These are phyloP conservation scores for Merluccius polli DNA, from an alignment of 2,797 vertebrate species.

Conservation along the genomic window DNA sequence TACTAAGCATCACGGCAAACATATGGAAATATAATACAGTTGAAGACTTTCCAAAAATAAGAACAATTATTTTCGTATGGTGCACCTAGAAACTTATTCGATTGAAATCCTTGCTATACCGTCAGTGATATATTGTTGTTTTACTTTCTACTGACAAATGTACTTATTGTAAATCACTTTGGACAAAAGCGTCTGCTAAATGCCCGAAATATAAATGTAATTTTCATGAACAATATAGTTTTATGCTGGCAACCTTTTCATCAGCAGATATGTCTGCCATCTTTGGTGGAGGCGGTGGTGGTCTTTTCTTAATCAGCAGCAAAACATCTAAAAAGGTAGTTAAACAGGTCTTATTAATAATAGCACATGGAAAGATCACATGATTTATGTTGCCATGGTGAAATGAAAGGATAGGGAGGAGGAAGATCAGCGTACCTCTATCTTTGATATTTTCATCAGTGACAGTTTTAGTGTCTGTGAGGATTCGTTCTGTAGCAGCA, in stretches of 20 bases:
- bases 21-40: neutral
- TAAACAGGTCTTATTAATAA: neutral
- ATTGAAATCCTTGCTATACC: no score
- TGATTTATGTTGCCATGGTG: neutral
- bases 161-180: no score
- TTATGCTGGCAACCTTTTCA: constrained; percentile 79
- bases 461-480: constrained; percentile 86
- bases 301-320: constrained; percentile 89
- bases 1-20: neutral
- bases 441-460: constrained; percentile 90
- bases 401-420: neutral
- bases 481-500: constrained; percentile 87
- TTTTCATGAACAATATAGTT: neutral
- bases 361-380: neutral
- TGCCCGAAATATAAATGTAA: no score
- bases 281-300: constrained; percentile 80
- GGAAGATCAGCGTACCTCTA: constrained; percentile 70
- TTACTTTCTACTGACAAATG: no score
- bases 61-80: neutral
- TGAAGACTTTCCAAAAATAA: neutral
- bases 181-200: no score
- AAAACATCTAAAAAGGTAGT: constrained; percentile 78
- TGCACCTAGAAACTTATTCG: no score
- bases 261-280: constrained; percentile 88
- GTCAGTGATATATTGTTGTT: no score